Evolutionary conservation across 2,888 invertebrate genomes (phyloP).

Genomic region (Sisyra terminalis): DNA sequence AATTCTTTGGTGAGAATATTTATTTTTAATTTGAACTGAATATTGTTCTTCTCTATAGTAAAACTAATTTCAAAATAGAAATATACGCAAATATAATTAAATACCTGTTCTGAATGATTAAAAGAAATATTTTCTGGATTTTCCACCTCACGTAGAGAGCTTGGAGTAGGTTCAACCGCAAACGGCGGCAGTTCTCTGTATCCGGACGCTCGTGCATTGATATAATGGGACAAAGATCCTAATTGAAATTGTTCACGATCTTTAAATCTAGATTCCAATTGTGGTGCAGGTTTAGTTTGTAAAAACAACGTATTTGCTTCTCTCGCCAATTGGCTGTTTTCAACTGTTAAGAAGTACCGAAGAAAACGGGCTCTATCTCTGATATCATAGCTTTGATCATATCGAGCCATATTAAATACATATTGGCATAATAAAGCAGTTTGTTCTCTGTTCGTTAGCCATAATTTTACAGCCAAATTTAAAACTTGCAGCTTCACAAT

Average conservation of each 20-base stretch:
- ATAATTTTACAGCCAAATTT: constrained; percentile 87
- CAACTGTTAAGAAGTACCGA: constrained; percentile 57
- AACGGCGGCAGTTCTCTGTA: constrained; percentile 80
- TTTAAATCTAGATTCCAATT: constrained; percentile 69
- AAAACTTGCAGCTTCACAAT: constrained; percentile 91
- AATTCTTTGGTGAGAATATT: no score
- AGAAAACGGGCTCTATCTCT: constrained; percentile 87
- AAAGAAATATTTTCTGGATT: not conserved
- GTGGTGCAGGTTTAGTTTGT: constrained; percentile 85
- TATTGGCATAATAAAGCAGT: constrained; percentile 80
- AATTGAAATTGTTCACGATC: constrained; percentile 79
- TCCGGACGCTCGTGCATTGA: constrained; percentile 70
- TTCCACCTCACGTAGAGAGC: constrained; percentile 60
- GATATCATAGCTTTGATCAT: constrained; percentile 96
- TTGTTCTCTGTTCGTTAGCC: constrained; percentile 72
- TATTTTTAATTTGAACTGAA: no score
- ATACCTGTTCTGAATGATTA: no score
- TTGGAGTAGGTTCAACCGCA: constrained; percentile 59
- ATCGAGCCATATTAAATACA: constrained; percentile 85
- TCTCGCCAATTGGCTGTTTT: constrained; percentile 36
- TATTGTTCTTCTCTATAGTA: no score
- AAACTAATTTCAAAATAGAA: no score
- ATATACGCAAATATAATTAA: constrained; percentile 3
- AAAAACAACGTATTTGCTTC: constrained; percentile 75
- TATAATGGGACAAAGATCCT: constrained; percentile 88